These are phyloP conservation scores for Sebastes cheni DNA, from an alignment of 2,797 vertebrate genomes.

Conservation along the genomic window DNA sequence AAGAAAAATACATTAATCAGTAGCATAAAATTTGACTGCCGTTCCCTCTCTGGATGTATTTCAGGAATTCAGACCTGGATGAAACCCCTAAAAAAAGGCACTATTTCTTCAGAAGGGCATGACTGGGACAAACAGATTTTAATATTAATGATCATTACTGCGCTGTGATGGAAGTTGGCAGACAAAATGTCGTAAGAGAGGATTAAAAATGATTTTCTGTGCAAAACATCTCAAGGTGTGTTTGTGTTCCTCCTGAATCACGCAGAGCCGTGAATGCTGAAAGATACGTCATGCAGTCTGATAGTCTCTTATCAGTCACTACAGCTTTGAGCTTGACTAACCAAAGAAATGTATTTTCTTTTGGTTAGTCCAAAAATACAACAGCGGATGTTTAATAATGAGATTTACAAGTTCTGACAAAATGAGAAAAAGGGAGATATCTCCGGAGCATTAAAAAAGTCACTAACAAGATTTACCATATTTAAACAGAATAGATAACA, in stretches of 20 bases:
- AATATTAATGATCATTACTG: constrained; percentile 49
- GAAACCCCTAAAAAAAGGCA: constrained; percentile 7
- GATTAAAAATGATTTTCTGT: constrained; percentile 54
- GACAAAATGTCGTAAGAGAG: constrained; percentile 39
- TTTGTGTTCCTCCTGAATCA: constrained; percentile 42
- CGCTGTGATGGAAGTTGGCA: constrained; percentile 28
- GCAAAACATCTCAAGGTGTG: constrained; percentile 32
- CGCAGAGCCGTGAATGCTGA: constrained; percentile 10
- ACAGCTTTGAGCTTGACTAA: constrained; percentile 50
- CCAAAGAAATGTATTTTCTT: constrained; percentile 3
- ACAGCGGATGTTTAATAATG: constrained; percentile 39
- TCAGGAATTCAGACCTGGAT: constrained; percentile 16
- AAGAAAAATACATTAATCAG: constrained; percentile 40
- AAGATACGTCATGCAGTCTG: constrained; percentile 5
- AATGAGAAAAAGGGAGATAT: constrained; percentile 34
- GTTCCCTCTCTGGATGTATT: constrained; percentile 9
- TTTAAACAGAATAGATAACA: constrained; percentile 51
- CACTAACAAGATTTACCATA: constrained; percentile 44
- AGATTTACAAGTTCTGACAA: constrained; percentile 34
- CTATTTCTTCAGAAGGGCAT: constrained; percentile 24
- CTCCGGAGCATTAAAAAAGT: constrained; percentile 22
- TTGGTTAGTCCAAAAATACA: constrained; percentile 32
- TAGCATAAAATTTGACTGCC: constrained; percentile 4
- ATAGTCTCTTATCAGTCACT: constrained; percentile 54
- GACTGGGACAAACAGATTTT: constrained; percentile 52